Conservation (phyloP, 2,888 invertebrate species). For the Eilema depressum region DNA sequence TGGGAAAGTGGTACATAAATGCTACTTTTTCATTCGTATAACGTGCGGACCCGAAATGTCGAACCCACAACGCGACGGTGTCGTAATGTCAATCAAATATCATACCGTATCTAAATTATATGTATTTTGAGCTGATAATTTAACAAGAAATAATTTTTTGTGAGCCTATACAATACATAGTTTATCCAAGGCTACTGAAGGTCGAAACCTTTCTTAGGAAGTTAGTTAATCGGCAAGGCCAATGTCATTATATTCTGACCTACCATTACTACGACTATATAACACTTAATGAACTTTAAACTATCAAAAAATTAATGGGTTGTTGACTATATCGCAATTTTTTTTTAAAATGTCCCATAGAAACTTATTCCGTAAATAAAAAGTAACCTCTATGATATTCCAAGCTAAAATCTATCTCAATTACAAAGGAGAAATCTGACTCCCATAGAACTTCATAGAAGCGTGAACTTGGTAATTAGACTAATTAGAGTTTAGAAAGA, state of each 20-base stretch:
- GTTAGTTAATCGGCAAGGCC: conserved; percentile 14
- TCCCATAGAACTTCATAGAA: too few relatives aligned
- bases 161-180: neutral
- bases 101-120: neutral
- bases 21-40: too few relatives aligned
- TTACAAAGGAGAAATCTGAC: too few relatives aligned
- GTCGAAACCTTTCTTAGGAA: conserved; percentile 6
- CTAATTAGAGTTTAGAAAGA: too few relatives aligned
- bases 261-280: conserved; percentile 6
- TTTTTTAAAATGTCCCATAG: neutral
- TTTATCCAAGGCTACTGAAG: conserved; percentile 4
- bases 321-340: neutral
- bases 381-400: too few relatives aligned
- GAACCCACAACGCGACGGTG: too few relatives aligned
- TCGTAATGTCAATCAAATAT: neutral
- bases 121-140: neutral
- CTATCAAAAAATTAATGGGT: neutral
- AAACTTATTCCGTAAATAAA: too few relatives aligned
- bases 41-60: too few relatives aligned
- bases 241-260: conserved; percentile 5
- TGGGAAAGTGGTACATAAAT: too few relatives aligned
- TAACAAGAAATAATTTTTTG: neutral
- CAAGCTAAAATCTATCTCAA: too few relatives aligned
- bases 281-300: neutral
- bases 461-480: too few relatives aligned